Percentiles rank a stretch among this genome's conserved stretches.
Conservation (phyloP, 2,113 vertebrate species). For the Daboia siamensis region DNA sequence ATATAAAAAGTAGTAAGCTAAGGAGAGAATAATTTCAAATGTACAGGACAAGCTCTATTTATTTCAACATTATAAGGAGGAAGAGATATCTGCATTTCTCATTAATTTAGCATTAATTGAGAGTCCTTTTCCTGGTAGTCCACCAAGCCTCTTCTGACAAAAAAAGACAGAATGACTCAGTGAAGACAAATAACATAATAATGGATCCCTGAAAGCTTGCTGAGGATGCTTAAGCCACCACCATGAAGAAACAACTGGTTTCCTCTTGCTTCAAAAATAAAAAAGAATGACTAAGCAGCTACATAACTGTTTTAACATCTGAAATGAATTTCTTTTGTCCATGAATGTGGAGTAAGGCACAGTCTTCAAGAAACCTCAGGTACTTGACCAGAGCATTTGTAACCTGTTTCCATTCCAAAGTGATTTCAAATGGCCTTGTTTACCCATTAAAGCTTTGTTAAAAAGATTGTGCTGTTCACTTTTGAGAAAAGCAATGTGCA, state of each 20-base stretch:
- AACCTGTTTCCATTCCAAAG: background rate
- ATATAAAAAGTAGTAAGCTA: accelerated
- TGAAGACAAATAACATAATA: slow-evolving; percentile 55
- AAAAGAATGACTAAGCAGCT: slow-evolving; percentile 22
- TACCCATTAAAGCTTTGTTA: background rate
- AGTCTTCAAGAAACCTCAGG: background rate
- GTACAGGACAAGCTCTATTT: background rate
- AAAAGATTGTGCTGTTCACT: background rate
- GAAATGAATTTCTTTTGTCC: slow-evolving; percentile 35
- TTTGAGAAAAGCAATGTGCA: background rate
- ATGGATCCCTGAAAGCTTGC: slow-evolving; percentile 53
- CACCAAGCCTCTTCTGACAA: slow-evolving; percentile 55
- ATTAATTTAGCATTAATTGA: slow-evolving; percentile 60
- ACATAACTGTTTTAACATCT: slow-evolving; percentile 17
- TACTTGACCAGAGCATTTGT: background rate
- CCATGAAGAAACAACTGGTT: slow-evolving; percentile 49
- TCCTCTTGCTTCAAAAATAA: slow-evolving; percentile 53
- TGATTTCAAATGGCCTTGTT: background rate
- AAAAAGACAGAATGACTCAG: slow-evolving; percentile 56
- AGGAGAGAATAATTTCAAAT: background rate
- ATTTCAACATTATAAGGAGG: background rate
- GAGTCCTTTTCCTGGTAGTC: slow-evolving; percentile 43
- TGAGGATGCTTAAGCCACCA: slow-evolving; percentile 54
- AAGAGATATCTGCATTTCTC: slow-evolving; percentile 50
- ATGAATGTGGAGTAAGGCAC: background rate